Evolutionary conservation across 2,888 invertebrate species (phyloP).

Genomic region (Reticulitermes lucifugus): DNA sequence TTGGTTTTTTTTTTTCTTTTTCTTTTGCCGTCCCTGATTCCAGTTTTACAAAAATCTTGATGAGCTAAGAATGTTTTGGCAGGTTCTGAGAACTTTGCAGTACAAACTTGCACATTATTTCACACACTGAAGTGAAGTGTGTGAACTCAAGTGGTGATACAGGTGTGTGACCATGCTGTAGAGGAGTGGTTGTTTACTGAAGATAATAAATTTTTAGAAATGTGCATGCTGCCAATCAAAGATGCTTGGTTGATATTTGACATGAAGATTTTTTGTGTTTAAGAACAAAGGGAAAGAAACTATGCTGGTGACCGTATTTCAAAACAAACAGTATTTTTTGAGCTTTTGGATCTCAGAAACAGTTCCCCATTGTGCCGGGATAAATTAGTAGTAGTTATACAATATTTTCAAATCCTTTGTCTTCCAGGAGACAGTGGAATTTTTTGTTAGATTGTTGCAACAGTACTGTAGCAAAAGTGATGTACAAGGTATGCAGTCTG

Average conservation of each 20-base stretch:
- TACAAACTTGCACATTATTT: neutral
- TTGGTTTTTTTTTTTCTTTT: slow-evolving; percentile 33
- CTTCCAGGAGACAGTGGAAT: neutral
- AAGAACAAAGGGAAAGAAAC: slow-evolving; percentile 9
- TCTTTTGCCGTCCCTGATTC: slow-evolving; percentile 51
- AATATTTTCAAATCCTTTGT: neutral
- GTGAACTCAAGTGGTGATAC: neutral
- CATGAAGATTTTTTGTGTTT: neutral
- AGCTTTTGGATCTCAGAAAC: slow-evolving; percentile 43
- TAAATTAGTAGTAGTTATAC: neutral
- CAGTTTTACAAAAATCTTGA: slow-evolving; percentile 6
- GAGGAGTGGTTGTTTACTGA: slow-evolving; percentile 9
- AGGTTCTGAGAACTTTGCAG: neutral
- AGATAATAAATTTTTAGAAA: slow-evolving; percentile 9
- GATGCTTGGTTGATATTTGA: slow-evolving; percentile 26
- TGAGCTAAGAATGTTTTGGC: slow-evolving; percentile 12
- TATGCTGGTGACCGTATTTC: slow-evolving; percentile 35
- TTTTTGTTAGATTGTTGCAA: neutral
- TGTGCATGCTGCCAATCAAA: slow-evolving; percentile 37
- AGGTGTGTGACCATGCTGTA: neutral
- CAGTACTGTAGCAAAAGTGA: neutral
- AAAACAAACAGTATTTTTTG: slow-evolving; percentile 49
- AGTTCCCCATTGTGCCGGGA: slow-evolving; percentile 34
- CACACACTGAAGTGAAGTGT: neutral
- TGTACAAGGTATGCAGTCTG: neutral